Percentiles rank a stretch among this genome's conserved stretches.
These are phyloP conservation scores for Drosophila koepferae DNA, from an alignment of 2,888 invertebrate genomes.

Conservation along the genomic window DNA sequence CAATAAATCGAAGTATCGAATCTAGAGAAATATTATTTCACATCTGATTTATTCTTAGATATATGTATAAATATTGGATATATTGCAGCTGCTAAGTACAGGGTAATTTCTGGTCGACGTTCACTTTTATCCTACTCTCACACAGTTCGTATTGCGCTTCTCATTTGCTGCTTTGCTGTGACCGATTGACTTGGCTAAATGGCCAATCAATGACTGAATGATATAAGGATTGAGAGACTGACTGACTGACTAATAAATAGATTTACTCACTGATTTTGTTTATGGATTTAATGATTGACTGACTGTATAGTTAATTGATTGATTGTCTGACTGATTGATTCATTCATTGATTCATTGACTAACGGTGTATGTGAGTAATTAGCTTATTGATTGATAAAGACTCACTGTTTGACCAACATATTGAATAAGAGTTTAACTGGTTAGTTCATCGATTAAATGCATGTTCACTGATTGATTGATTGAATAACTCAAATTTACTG, in stretches of 20 bases:
- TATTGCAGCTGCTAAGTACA: not conserved
- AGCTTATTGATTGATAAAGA: too few relatives aligned
- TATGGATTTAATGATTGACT: not conserved
- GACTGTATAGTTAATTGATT: slow-evolving; percentile 1
- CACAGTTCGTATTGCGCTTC: not conserved
- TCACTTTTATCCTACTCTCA: too few relatives aligned
- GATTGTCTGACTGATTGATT: not conserved
- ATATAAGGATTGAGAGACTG: too few relatives aligned
- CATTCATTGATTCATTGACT: not conserved
- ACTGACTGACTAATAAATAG: too few relatives aligned
- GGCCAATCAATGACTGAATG: too few relatives aligned
- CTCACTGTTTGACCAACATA: too few relatives aligned
- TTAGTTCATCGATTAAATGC: too few relatives aligned
- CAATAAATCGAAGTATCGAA: too few relatives aligned
- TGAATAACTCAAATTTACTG: not conserved
- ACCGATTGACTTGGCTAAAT: not conserved
- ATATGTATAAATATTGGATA: too few relatives aligned
- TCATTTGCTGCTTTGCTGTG: not conserved
- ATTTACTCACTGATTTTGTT: not conserved
- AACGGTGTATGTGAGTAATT: not conserved
- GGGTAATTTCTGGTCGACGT: not conserved
- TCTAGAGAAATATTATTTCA: too few relatives aligned
- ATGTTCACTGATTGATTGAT: not conserved
- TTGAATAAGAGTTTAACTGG: too few relatives aligned
- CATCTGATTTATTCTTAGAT: too few relatives aligned